These are phyloP conservation scores for Sarcophaga variegata DNA, from an alignment of 2,888 invertebrate genomes.

Conservation along the genomic window DNA sequence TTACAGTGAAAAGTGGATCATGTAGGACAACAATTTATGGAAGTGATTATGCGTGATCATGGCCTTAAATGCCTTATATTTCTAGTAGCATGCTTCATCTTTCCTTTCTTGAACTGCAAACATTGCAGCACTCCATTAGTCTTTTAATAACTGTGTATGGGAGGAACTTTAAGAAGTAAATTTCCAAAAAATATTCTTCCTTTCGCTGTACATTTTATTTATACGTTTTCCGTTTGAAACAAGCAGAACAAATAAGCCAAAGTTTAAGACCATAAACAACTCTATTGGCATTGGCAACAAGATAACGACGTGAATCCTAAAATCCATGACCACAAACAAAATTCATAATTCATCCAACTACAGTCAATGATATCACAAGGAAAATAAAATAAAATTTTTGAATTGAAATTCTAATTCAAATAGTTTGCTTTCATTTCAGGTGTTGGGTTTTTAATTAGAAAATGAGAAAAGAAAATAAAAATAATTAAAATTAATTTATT, in stretches of 20 bases:
- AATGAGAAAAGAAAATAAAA: too few relatives aligned
- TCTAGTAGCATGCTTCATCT: background rate
- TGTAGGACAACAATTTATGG: too few relatives aligned
- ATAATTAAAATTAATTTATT: background rate
- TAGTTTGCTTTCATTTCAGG: background rate
- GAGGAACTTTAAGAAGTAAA: conserved; percentile 16
- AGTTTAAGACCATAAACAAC: conserved; percentile 57
- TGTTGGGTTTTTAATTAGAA: too few relatives aligned
- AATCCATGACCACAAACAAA: conserved; percentile 30
- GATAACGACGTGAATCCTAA: conserved; percentile 55
- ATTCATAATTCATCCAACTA: conserved; percentile 30
- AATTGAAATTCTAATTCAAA: background rate
- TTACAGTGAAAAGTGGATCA: too few relatives aligned
- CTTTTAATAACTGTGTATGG: background rate
- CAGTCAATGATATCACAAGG: background rate
- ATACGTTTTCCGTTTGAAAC: conserved; percentile 10
- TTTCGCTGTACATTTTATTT: background rate
- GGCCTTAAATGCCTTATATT: conserved; percentile 26
- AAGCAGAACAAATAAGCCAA: conserved; percentile 45
- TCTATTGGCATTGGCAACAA: conserved; percentile 20
- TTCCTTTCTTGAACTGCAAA: background rate
- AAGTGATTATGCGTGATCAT: too few relatives aligned
- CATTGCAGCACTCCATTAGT: background rate
- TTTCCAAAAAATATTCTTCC: conserved; percentile 41
- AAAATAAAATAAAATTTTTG: conserved; percentile 4